Percentiles rank a stretch among this genome's conserved stretches.
These are phyloP conservation scores for Albula goreensis DNA, from an alignment of 2,113 vertebrate genomes.

Conservation along the genomic window DNA sequence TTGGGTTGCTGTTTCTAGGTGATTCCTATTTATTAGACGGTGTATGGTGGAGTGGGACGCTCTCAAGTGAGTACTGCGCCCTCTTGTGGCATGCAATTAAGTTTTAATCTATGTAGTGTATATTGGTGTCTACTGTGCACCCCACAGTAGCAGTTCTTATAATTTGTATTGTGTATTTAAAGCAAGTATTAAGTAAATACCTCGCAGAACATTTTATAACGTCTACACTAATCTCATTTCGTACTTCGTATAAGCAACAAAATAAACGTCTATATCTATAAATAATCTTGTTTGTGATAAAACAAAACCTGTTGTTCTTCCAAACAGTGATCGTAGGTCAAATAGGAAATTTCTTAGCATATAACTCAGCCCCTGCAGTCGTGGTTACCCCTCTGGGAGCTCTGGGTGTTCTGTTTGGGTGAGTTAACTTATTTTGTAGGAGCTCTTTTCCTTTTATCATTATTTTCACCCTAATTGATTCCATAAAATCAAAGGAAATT, in stretches of 20 bases:
- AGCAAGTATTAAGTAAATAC: not conserved
- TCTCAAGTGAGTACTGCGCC: constrained; percentile 82
- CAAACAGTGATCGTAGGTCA: constrained; percentile 88
- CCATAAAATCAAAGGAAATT: too few relatives aligned
- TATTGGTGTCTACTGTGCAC: too few relatives aligned
- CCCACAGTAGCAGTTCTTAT: too few relatives aligned
- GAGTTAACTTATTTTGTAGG: constrained; percentile 52
- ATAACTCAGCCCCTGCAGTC: constrained; percentile 88
- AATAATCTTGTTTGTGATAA: not conserved
- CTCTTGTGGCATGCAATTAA: constrained; percentile 8
- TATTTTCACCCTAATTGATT: too few relatives aligned
- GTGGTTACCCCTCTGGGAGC: constrained; percentile 92
- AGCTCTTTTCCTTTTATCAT: not conserved
- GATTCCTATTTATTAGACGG: constrained; percentile 83
- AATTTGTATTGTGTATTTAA: too few relatives aligned
- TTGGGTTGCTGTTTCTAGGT: constrained; percentile 64
- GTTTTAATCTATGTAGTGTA: too few relatives aligned
- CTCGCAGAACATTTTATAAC: not conserved
- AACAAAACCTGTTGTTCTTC: constrained; percentile 40
- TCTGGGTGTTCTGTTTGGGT: constrained; percentile 95
- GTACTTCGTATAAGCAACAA: too few relatives aligned
- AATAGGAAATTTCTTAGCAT: constrained; percentile 93
- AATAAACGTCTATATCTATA: not conserved
- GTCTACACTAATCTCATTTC: too few relatives aligned
- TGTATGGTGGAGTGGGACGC: constrained; percentile 93